Percentiles rank a stretch among this genome's conserved stretches.
Evolutionary conservation across 2,888 invertebrate genomes (phyloP).

Genomic region (Drosophila falleni): DNA sequence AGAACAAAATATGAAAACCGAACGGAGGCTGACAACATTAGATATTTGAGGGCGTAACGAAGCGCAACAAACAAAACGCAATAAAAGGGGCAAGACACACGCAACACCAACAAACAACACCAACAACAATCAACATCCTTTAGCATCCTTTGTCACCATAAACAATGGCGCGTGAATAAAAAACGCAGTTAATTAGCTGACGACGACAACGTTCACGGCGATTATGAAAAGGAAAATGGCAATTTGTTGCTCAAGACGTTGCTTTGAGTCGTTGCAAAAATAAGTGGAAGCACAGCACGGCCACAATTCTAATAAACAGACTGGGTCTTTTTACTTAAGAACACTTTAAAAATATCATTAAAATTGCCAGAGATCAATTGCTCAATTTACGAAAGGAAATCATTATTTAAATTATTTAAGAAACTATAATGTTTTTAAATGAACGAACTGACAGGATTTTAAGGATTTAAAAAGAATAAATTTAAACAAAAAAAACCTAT

Average conservation of each 20-base stretch:
- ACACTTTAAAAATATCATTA: not conserved
- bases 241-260: conserved; percentile 53
- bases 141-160: conserved; percentile 30
- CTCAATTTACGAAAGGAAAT: not conserved
- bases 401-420: too few relatives aligned
- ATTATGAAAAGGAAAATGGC: conserved; percentile 58
- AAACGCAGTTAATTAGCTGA: conserved; percentile 51
- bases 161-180: conserved; percentile 40
- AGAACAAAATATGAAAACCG: conserved; percentile 1
- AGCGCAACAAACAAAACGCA: not conserved
- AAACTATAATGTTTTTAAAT: too few relatives aligned
- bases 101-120: conserved; percentile 1
- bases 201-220: conserved; percentile 19
- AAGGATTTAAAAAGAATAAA: not conserved
- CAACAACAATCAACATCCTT: not conserved
- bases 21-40: conserved; percentile 25
- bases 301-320: not conserved
- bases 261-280: not conserved
- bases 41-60: conserved; percentile 48
- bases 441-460: too few relatives aligned
- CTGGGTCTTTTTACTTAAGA: not conserved
- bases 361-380: not conserved
- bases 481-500: too few relatives aligned
- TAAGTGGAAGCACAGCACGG: not conserved
- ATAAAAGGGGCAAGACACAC: not conserved